Base-by-base conservation (phyloP, 2,113 vertebrate species). In the Clarias macrocephalus region DNA sequence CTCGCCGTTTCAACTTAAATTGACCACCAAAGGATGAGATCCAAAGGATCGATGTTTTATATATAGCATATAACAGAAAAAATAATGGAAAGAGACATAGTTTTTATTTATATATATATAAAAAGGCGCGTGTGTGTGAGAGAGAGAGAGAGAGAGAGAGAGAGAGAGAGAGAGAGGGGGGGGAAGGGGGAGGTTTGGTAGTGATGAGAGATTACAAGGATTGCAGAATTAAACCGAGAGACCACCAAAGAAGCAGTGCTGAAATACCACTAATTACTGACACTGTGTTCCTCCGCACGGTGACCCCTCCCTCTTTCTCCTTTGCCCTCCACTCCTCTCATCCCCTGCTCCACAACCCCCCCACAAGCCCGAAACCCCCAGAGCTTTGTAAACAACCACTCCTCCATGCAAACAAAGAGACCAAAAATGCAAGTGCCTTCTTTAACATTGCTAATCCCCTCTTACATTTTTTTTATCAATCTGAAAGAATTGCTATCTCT, bases 251-350 rank as follows among this genome's bases (percentile, higher is more conserved):
- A 96, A 96, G 97, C 94, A 85, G 92, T 95, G 94, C 94, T 94
- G 95, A 96, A 97, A 96, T 93, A 95, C 95, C 96, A 96, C 97
- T 96, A 96, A 97, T 97, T 97, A 97, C 96, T 95, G 96, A 95
- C 96, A 96, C 95, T 93, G 94, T 95, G 95, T 95, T 95, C 95
- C 95, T 95, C 94, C 94, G 95, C 93, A 93, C 94, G 93, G 93
- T 94, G 95, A 94, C 95, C 94, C 91, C 82, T 48, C 82, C 48
- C 75, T 25, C 52, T 90, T 91, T 87, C 52, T 81, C 57, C 30
- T 90, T 91, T 89, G 89, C 91, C 91, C 77, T 59, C 82, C 84
- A 85, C 83, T 65, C 83, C 77, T 70, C 70, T 80, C 84, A 80
- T 37, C 19, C 77, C 75, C 57, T 81, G 30, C 57, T 42, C 57